A percentile compares a stretch with the other conserved stretches of the same genome.
These are phyloP conservation scores for Aphis gossypii DNA, from an alignment of 1,140 invertebrate species.

Conservation along the genomic window DNA sequence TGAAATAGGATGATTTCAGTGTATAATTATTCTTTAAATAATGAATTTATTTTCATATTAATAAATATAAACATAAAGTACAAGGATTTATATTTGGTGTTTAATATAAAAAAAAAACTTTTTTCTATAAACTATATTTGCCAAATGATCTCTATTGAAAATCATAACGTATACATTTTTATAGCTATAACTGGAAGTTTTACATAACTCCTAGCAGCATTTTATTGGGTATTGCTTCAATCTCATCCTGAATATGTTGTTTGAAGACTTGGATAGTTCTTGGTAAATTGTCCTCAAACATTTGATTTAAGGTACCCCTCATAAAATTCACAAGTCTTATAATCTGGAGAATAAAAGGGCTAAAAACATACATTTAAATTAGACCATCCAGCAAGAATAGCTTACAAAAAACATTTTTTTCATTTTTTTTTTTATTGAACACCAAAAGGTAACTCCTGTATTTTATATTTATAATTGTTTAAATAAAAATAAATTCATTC, in stretches of 20 bases:
- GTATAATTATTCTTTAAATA: neutral
- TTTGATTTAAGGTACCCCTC: slow-evolving; percentile 61
- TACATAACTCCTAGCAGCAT: neutral
- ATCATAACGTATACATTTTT: neutral
- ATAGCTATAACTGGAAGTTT: neutral
- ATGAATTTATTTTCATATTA: neutral
- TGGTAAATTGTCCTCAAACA: neutral
- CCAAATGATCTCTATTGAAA: neutral
- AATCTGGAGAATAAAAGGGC: slow-evolving; percentile 44
- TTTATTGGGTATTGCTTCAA: neutral
- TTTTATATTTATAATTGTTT: neutral
- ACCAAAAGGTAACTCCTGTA: neutral
- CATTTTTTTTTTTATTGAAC: neutral
- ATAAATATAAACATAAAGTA: neutral
- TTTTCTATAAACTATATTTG: neutral
- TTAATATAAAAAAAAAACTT: neutral
- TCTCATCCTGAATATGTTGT: neutral
- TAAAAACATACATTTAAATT: neutral
- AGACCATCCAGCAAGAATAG: neutral
- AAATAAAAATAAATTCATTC: neutral
- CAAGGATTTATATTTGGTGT: neutral
- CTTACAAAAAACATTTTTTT: neutral
- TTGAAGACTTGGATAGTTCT: neutral
- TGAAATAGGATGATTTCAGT: neutral
- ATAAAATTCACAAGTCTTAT: slow-evolving; percentile 62